Evolutionary conservation across 2,113 vertebrate genomes (phyloP).

Genomic region (Dasypus novemcinctus): DNA sequence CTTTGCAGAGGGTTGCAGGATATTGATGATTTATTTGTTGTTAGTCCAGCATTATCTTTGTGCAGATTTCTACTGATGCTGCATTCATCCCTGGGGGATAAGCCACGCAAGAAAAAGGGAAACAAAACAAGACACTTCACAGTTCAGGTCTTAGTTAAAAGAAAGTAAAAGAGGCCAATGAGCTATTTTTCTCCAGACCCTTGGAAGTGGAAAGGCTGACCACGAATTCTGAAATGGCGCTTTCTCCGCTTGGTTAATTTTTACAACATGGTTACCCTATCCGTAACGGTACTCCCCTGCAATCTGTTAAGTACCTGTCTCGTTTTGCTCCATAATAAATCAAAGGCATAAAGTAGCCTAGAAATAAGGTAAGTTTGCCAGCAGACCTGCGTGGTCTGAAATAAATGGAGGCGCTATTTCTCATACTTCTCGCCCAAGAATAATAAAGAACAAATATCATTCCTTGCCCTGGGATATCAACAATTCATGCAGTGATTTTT

Average conservation of each 20-base stretch:
- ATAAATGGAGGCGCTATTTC: neutral
- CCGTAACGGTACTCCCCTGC: neutral
- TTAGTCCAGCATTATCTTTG: neutral
- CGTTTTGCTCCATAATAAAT: neutral
- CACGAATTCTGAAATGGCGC: neutral
- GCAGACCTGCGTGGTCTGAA: neutral
- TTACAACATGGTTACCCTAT: neutral
- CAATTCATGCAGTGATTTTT: neutral
- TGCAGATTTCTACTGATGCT: neutral
- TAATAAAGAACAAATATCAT: neutral
- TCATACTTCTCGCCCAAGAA: neutral
- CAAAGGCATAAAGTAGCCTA: neutral
- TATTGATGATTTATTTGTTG: neutral
- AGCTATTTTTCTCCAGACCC: neutral
- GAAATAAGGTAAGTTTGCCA: neutral
- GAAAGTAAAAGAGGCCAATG: neutral
- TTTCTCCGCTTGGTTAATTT: neutral
- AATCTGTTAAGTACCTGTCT: neutral
- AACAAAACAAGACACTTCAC: too few relatives aligned
- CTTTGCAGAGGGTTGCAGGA: neutral
- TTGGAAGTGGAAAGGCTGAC: neutral
- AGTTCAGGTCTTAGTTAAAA: neutral
- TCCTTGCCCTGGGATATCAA: neutral
- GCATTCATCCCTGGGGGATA: accelerated
- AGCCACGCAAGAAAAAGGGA: neutral